phyloP scores from a whole-genome alignment of 2,113 vertebrate species.

The Columba livia region DNA sequence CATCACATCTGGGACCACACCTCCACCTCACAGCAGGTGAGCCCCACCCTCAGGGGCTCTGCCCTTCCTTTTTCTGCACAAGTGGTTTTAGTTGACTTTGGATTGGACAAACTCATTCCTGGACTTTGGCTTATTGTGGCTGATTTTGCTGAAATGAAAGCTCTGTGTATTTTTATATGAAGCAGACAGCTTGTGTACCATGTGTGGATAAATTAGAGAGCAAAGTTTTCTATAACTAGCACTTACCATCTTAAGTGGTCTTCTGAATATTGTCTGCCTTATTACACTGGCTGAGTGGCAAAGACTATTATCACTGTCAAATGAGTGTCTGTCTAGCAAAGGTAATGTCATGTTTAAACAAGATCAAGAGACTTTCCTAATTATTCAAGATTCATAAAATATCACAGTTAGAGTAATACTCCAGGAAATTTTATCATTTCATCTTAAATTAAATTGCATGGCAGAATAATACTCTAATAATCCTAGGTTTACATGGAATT shows the following conservation, averaged over 20 bases:
- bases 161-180: neutral
- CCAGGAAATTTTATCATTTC: neutral
- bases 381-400: neutral
- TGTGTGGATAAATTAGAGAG: neutral
- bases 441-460: neutral
- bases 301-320: neutral
- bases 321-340: neutral
- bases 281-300: neutral
- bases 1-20: neutral
- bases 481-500: neutral
- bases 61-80: neutral
- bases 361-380: neutral
- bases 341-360: neutral
- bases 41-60: neutral
- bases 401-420: neutral
- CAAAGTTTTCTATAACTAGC: neutral
- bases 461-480: neutral
- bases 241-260: neutral
- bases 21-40: neutral
- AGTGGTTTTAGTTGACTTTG: neutral
- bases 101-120: neutral
- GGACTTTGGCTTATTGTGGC: neutral
- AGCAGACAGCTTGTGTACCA: neutral
- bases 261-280: neutral
- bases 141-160: neutral